phyloP scores from a whole-genome alignment of 2,113 vertebrate species.

The Dascyllus trimaculatus region DNA sequence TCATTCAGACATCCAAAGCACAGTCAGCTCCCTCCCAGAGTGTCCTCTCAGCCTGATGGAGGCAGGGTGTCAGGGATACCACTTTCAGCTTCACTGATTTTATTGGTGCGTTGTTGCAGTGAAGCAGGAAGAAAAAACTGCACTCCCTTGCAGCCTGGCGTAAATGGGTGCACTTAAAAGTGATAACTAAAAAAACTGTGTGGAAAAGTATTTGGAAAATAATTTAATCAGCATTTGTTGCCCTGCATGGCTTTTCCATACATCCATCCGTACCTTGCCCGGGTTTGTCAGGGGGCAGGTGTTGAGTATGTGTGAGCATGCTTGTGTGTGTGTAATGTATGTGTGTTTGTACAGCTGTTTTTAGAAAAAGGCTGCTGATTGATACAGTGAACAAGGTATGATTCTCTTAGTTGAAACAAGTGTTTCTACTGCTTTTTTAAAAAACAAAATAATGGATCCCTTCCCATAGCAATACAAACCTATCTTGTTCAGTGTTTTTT shows the following conservation, averaged over 20 bases:
- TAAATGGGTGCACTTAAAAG: conserved; percentile 47
- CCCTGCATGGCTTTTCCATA: conserved; percentile 74
- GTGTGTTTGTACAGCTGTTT: conserved; percentile 53
- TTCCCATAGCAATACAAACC: conserved; percentile 72
- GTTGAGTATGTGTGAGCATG: conserved; percentile 43
- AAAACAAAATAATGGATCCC: conserved; percentile 3
- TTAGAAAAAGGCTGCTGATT: conserved; percentile 76
- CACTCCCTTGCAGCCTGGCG: not conserved
- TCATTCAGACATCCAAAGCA: conserved; percentile 20
- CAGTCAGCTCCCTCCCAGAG: conserved; percentile 4
- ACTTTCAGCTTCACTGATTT: conserved; percentile 21
- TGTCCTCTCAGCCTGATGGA: conserved; percentile 26
- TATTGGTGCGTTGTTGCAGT: conserved; percentile 31
- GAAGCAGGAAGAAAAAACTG: conserved; percentile 43
- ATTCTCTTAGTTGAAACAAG: conserved; percentile 54
- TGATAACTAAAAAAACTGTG: conserved; percentile 48
- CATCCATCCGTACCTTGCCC: conserved; percentile 54
- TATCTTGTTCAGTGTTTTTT: conserved; percentile 47
- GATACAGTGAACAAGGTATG: conserved; percentile 63
- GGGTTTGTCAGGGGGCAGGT: conserved; percentile 40
- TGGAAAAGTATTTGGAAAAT: conserved; percentile 54
- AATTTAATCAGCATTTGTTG: conserved; percentile 65
- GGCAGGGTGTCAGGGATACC: conserved; percentile 3
- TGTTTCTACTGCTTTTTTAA: conserved; percentile 64
- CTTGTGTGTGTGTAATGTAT: conserved; percentile 38